A percentile compares a stretch with the other conserved stretches of the same genome.
These are phyloP conservation scores for Malthinus flaveolus DNA, from an alignment of 2,888 invertebrate species.

Conservation along the genomic window DNA sequence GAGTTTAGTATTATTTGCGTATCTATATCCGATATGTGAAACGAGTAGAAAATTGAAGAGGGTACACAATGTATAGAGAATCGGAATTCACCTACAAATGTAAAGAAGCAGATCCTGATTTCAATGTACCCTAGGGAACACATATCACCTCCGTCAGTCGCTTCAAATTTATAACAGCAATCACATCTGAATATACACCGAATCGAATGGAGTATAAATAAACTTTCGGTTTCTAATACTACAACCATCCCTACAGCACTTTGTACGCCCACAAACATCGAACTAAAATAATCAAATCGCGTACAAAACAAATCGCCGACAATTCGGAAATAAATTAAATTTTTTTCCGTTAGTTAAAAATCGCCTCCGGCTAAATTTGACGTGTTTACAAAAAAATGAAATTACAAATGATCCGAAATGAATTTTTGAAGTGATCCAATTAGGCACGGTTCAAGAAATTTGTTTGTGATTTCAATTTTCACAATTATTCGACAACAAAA, in stretches of 20 bases:
- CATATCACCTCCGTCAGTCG: constrained; percentile 37
- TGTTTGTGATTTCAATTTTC: neutral
- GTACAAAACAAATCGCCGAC: neutral
- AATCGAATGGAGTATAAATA: constrained; percentile 35
- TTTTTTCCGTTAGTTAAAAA: neutral
- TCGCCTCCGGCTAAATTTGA: neutral
- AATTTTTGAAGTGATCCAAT: neutral
- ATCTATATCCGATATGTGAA: constrained; percentile 36
- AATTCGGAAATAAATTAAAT: neutral
- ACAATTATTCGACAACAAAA: no score
- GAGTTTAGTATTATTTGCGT: constrained; percentile 38
- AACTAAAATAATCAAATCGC: constrained; percentile 9
- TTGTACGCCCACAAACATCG: constrained; percentile 27
- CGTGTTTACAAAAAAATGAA: no score
- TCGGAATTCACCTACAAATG: constrained; percentile 31
- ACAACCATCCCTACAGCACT: constrained; percentile 24
- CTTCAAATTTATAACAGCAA: constrained; percentile 38
- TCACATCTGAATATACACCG: constrained; percentile 35
- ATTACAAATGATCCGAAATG: neutral
- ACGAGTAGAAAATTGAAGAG: constrained; percentile 37
- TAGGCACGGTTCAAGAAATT: neutral
- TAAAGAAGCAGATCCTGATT: constrained; percentile 38
- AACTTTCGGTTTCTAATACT: constrained; percentile 28
- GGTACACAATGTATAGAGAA: constrained; percentile 30
- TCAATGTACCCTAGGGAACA: constrained; percentile 41